Base-by-base conservation (phyloP, 2,113 vertebrate genomes). In the Callopanchax toddi region DNA sequence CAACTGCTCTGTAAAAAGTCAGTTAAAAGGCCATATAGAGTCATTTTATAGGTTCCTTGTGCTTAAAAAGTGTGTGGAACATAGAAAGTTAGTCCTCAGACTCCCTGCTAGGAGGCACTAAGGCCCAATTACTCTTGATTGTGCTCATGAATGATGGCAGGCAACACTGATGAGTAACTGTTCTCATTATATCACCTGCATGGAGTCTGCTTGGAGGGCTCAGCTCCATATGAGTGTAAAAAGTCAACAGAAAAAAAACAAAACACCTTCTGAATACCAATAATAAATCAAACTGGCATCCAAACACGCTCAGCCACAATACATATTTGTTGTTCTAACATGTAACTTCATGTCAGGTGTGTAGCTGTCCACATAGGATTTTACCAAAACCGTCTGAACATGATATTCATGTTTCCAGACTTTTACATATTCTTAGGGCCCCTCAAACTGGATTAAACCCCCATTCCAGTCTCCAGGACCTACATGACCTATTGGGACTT, bases 1-100 rank as follows among this genome's bases (percentile, higher is more conserved):
- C 20, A 37, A 25, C 37, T 50, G 18, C 25, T 23, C 49, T 50
- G 29, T 22, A 32, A 49, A 48, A 61, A 36, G 46, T 44, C 44
- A 17, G 43, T 15, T n/a, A 48, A 46, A 62, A 42, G 55, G 25
- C 26, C 16, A 63, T 17, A 44, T 10, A 40, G 34, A 15, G 32
- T 26, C 11, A 8, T 16, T 45, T 52, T 46, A 54, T 48, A 26
- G 17, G 11, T 34, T 42, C 15, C 18, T 18, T 44, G 18, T 10
- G 6, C 37, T 26, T 25, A 23, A 49, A 36, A 20, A 51, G 6
- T 17, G 21, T 49, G 22, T 8, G 23, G 15, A 43, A 23, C 21
- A 20, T 29, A n/a, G 11, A n/a, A 29, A 18, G 15, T 18, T 22
- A 17, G 10, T 17, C 18, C 9, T 25, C 23, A 42, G 11, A 17